Evolutionary conservation across 1,140 invertebrate genomes (phyloP).

Genomic region (Monochamus saltuarius): DNA sequence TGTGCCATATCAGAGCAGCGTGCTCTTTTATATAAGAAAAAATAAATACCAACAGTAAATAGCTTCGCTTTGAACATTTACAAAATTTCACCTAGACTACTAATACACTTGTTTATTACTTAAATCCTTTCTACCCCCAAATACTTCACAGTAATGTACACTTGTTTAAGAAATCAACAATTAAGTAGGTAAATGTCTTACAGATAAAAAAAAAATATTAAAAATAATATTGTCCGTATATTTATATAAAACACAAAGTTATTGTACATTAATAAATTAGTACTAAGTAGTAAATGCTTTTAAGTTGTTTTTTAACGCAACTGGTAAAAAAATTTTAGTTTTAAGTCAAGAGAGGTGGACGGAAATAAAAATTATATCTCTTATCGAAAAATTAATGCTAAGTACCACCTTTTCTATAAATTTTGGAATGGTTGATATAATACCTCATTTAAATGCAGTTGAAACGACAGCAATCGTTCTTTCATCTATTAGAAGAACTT

Average conservation of each 20-base stretch:
- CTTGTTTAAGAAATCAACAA: not conserved
- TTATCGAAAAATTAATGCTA: not conserved
- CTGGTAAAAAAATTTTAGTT: not conserved
- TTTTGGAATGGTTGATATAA: too few species aligned
- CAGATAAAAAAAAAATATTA: not conserved
- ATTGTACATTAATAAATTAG: not conserved
- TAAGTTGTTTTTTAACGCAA: not conserved
- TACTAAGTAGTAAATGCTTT: not conserved
- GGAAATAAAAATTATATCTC: not conserved
- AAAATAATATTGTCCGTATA: constrained; percentile 8
- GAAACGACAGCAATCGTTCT: too few species aligned
- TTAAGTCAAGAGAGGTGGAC: not conserved
- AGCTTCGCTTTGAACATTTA: constrained; percentile 32
- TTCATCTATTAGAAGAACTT: too few species aligned
- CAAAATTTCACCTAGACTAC: constrained; percentile 18
- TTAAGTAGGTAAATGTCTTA: not conserved
- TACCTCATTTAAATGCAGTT: too few species aligned
- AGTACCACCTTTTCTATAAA: not conserved
- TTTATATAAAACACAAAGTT: not conserved
- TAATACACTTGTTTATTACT: not conserved
- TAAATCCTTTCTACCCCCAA: not conserved
- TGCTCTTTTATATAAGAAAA: constrained; percentile 32
- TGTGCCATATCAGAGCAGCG: constrained; percentile 40
- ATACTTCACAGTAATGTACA: not conserved
- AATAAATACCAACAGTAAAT: constrained; percentile 32